phyloP scores from a whole-genome alignment of 2,888 invertebrate genomes.

The Fabriciana adippe region DNA sequence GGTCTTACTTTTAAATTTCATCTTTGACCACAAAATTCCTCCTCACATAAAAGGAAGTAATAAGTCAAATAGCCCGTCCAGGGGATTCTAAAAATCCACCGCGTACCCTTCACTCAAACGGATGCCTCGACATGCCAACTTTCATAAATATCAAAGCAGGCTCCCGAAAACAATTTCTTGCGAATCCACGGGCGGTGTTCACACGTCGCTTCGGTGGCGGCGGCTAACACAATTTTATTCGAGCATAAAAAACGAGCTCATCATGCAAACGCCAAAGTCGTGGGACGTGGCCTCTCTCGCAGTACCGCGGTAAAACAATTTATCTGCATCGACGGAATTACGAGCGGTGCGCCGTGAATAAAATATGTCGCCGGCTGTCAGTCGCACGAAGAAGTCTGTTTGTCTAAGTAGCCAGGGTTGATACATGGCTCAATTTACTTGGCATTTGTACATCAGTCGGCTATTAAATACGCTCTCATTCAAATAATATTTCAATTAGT shows the following conservation, averaged over 20 bases:
- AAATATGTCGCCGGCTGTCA: constrained; percentile 81
- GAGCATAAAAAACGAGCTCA: constrained; percentile 81
- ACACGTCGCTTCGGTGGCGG: constrained; percentile 66
- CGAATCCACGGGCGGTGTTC: constrained; percentile 63
- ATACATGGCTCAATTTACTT: constrained; percentile 29
- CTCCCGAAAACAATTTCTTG: constrained; percentile 75
- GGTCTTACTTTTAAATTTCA: constrained; percentile 19
- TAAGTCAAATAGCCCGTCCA: constrained; percentile 48
- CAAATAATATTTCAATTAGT: neutral
- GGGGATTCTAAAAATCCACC: constrained; percentile 57
- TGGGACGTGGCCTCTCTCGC: constrained; percentile 72
- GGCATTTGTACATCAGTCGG: constrained; percentile 9
- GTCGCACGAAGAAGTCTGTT: constrained; percentile 65
- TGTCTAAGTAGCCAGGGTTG: constrained; percentile 55
- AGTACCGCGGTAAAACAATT: constrained; percentile 80
- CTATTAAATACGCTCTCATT: neutral
- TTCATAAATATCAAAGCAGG: constrained; percentile 80
- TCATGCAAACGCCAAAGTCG: constrained; percentile 80
- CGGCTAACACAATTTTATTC: constrained; percentile 81
- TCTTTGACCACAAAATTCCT: constrained; percentile 31
- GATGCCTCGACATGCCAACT: constrained; percentile 65
- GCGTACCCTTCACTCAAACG: constrained; percentile 69
- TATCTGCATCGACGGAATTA: constrained; percentile 82
- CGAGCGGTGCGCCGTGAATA: constrained; percentile 78
- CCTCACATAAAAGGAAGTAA: constrained; percentile 33